Conservation (phyloP, 2,888 invertebrate genomes). For the Onthophagus sagittarius region DNA sequence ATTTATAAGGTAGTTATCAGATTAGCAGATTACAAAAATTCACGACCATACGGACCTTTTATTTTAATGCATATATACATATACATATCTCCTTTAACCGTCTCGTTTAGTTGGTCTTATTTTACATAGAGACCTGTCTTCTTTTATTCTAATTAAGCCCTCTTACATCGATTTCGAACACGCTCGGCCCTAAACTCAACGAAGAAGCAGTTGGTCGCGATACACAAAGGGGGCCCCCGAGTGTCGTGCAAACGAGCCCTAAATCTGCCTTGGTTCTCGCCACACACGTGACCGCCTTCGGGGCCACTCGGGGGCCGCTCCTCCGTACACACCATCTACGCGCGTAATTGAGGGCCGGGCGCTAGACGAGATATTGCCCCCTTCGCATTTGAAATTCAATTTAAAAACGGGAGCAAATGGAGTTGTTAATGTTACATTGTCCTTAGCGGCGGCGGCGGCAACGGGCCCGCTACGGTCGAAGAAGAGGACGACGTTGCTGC, state of each 20-base stretch:
- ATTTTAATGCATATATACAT: too few relatives aligned
- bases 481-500: slow-evolving; percentile 41
- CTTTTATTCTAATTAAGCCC: not conserved
- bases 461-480: slow-evolving; percentile 27
- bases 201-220: not conserved
- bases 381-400: slow-evolving; percentile 30
- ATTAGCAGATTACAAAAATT: too few relatives aligned
- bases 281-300: not conserved
- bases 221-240: slow-evolving; percentile 3
- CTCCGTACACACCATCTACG: not conserved
- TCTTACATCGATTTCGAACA: not conserved
- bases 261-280: not conserved
- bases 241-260: slow-evolving; percentile 7
- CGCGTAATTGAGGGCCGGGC: slow-evolving; percentile 8
- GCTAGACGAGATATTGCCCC: slow-evolving; percentile 20
- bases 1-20: too few relatives aligned
- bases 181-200: not conserved
- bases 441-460: slow-evolving; percentile 48
- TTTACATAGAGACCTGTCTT: not conserved
- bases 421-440: slow-evolving; percentile 56
- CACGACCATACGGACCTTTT: too few relatives aligned
- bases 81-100: too few relatives aligned
- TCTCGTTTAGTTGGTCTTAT: too few relatives aligned
- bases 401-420: slow-evolving; percentile 31
- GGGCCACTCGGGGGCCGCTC: not conserved